Evolutionary conservation across 2,888 invertebrate species (phyloP).

Genomic region (Tetrapedia diversipes): DNA sequence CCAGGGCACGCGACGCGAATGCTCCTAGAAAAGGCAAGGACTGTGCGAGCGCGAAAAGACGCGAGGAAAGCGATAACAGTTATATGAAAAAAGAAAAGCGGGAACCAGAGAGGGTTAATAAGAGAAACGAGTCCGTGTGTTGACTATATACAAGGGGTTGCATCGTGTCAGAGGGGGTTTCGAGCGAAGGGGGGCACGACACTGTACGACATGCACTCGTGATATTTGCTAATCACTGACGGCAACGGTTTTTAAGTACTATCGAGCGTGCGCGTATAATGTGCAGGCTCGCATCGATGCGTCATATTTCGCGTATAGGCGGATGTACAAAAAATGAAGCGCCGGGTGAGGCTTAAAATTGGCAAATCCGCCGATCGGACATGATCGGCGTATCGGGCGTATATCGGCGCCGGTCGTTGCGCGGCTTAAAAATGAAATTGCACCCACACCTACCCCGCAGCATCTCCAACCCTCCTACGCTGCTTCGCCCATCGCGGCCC

Average conservation of each 20-base stretch:
- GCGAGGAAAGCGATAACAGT: slow-evolving; percentile 19
- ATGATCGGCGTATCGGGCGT: slow-evolving; percentile 78
- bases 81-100: too few species aligned
- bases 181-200: slow-evolving; percentile 17
- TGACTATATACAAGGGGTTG: slow-evolving; percentile 52
- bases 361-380: slow-evolving; percentile 82
- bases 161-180: slow-evolving; percentile 15
- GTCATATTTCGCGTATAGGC: slow-evolving; percentile 64
- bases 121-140: slow-evolving; percentile 38
- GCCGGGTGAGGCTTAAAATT: slow-evolving; percentile 80
- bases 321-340: slow-evolving; percentile 65
- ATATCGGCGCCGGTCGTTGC: slow-evolving; percentile 71
- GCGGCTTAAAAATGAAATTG: slow-evolving; percentile 79
- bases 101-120: slow-evolving; percentile 16
- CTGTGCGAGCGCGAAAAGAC: slow-evolving; percentile 1
- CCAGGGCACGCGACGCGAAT: slow-evolving; percentile 38
- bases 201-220: slow-evolving; percentile 66
- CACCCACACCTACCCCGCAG: slow-evolving; percentile 61
- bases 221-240: slow-evolving; percentile 78
- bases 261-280: slow-evolving; percentile 67
- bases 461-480: slow-evolving; percentile 33
- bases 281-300: slow-evolving; percentile 63
- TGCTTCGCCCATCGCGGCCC: slow-evolving; percentile 12
- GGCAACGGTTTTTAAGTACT: slow-evolving; percentile 73
- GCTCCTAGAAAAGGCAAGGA: slow-evolving; percentile 40